Conservation (phyloP, 2,888 invertebrate species). For the Listrodromus nycthemerus region DNA sequence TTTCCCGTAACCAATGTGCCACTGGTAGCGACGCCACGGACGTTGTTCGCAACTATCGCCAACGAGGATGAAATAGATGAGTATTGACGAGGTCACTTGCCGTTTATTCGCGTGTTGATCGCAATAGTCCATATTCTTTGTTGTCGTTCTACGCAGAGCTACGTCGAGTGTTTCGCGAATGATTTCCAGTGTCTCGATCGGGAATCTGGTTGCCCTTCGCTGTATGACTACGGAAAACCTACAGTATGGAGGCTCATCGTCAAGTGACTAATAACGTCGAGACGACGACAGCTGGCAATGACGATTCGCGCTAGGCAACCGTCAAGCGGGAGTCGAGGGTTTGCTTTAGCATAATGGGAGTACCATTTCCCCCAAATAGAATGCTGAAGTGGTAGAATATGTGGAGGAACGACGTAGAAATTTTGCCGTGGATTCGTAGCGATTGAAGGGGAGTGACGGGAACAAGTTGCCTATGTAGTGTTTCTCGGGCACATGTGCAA, state of each 20-base stretch:
- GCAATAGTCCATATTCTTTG: too few relatives aligned
- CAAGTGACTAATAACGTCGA: background rate
- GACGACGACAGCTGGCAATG: background rate
- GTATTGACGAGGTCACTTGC: too few relatives aligned
- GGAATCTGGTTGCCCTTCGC: background rate
- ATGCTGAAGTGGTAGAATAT: background rate
- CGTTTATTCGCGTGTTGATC: too few relatives aligned
- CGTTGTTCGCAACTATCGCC: constrained; percentile 12
- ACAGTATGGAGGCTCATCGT: constrained; percentile 4
- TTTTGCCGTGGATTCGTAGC: background rate
- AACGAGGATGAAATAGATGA: too few relatives aligned
- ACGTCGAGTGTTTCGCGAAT: background rate
- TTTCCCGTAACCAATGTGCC: constrained; percentile 43
- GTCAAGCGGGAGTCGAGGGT: constrained; percentile 5
- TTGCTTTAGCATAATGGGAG: constrained; percentile 17
- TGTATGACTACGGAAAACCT: background rate
- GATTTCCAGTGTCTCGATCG: background rate
- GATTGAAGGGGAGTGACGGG: constrained; percentile 23
- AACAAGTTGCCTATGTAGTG: constrained; percentile 13
- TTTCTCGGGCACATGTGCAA: constrained; percentile 45
- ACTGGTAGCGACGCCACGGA: constrained; percentile 43
- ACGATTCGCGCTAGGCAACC: constrained; percentile 1
- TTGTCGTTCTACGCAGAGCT: background rate
- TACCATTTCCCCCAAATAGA: constrained; percentile 23
- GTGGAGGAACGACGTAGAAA: background rate